These are phyloP conservation scores for Lagria hirta DNA, from an alignment of 2,888 invertebrate genomes.

Conservation along the genomic window DNA sequence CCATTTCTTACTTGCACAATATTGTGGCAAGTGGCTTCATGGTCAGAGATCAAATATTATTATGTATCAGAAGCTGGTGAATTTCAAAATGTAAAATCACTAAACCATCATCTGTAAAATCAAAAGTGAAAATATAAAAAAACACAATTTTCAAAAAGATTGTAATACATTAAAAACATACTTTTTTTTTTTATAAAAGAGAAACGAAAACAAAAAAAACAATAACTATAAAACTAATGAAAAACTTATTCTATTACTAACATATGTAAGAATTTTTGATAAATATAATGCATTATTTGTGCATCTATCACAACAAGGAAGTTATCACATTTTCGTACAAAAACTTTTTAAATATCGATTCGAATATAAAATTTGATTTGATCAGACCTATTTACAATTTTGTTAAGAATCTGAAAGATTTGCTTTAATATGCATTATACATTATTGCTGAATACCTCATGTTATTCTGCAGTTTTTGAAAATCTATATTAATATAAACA, in stretches of 20 bases:
- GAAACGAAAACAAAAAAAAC: constrained; percentile 7
- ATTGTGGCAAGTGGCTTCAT: too few relatives aligned
- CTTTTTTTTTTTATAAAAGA: constrained; percentile 13
- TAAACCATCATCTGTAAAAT: too few relatives aligned
- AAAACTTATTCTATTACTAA: constrained; percentile 11
- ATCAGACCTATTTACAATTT: too few relatives aligned
- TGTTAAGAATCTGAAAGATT: too few relatives aligned
- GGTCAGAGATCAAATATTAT: background rate
- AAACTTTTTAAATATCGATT: constrained; percentile 11
- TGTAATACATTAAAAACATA: constrained; percentile 13
- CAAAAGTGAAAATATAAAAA: constrained; percentile 1
- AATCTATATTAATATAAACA: too few relatives aligned
- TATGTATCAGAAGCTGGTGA: background rate
- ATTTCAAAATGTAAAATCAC: too few relatives aligned
- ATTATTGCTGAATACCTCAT: too few relatives aligned
- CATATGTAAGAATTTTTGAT: constrained; percentile 8
- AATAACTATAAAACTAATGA: constrained; percentile 4
- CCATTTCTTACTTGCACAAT: too few relatives aligned
- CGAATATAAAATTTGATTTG: too few relatives aligned
- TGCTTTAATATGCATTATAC: too few relatives aligned
- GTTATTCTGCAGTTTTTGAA: too few relatives aligned
- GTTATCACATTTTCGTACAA: constrained; percentile 23
- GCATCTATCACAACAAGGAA: constrained; percentile 23
- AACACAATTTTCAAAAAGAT: constrained; percentile 5
- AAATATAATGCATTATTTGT: constrained; percentile 1